Base-by-base conservation (phyloP, 2,797 vertebrate genomes). In the Acipenser oxyrinchus region DNA sequence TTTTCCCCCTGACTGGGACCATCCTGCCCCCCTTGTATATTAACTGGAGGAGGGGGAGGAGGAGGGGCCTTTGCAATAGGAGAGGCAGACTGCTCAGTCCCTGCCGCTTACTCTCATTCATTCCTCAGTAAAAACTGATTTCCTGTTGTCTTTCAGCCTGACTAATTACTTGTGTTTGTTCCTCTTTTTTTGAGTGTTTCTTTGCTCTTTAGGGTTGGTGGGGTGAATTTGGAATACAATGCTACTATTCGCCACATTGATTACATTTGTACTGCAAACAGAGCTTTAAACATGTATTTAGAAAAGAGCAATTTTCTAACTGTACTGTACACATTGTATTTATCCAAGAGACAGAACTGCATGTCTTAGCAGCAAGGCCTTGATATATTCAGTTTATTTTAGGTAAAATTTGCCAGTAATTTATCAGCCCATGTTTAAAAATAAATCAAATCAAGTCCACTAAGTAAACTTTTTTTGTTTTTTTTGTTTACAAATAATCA, bases 141-240 rank as follows among this genome's bases (percentile, higher is more conserved):
- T 75, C 79, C 75, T 75, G 83, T 89, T 89, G 88, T 90, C 83
- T 88, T 87, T 86, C 85, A 87, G 83, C 84, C 85, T 89, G 87
- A 90, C 89, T 90, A 91, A 90, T 91, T 89, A 87, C 81, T 86
- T 86, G 84, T 88, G 88, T 91, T 91, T 91, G 88, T 89, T 84
- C 82, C 85, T 87, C 84, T 86, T 88, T 84, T 86, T 90, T 85
- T 88, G 88, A 88, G 87, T 89, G 89, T 87, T 37, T 87, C 83
- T 84, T 89, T 86, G 87, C 85, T 89, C 81, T 64, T 77, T 84
- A 81, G 86, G 85, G 80, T 69, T 80, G 84, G 81, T 10, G 1
- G 37, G 5, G 37, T 37, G 37, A 37, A 37, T 85, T 81, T 78
- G 79, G 86, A 86, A 82, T 89, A 88, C 89, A 85, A 86, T 87